Percentiles rank a stretch among this genome's conserved stretches.
These are phyloP conservation scores for Temnothorax rugatulus DNA, from an alignment of 2,888 invertebrate genomes.

Conservation along the genomic window DNA sequence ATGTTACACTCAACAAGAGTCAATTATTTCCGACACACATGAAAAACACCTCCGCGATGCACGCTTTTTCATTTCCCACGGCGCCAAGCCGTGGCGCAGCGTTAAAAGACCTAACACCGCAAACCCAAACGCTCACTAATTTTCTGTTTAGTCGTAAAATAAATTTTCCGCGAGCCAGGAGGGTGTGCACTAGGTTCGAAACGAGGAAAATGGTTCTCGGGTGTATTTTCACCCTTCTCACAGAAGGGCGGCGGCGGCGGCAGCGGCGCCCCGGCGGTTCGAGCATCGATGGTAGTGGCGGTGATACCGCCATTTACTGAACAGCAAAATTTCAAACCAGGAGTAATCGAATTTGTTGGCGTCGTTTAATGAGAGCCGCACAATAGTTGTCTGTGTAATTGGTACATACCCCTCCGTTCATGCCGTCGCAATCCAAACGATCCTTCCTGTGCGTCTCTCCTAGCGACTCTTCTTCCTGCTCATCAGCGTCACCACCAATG, in stretches of 20 bases:
- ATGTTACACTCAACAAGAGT: constrained; percentile 52
- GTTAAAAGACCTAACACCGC: constrained; percentile 79
- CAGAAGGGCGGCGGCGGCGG: constrained; percentile 65
- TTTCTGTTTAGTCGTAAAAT: constrained; percentile 86
- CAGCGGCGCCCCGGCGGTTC: constrained; percentile 7
- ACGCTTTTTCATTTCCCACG: constrained; percentile 42
- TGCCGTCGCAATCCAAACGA: constrained; percentile 63
- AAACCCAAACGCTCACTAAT: constrained; percentile 85
- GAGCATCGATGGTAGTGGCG: constrained; percentile 69
- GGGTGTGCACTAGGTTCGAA: constrained; percentile 60
- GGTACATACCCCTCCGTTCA: constrained; percentile 79
- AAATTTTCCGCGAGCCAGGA: constrained; percentile 78
- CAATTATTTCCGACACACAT: constrained; percentile 76
- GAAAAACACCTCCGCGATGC: constrained; percentile 55
- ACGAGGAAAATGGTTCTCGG: constrained; percentile 80
- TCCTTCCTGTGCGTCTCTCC: constrained; percentile 55
- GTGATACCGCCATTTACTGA: constrained; percentile 77
- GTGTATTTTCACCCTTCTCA: constrained; percentile 72
- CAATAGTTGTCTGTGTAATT: constrained; percentile 85
- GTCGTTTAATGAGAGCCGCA: constrained; percentile 85
- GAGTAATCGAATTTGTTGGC: constrained; percentile 86
- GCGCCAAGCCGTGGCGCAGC: constrained; percentile 56
- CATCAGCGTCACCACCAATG: constrained; percentile 39
- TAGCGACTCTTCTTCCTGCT: constrained; percentile 30
- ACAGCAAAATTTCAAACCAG: constrained; percentile 84